Evolutionary conservation across 1,140 invertebrate genomes (phyloP).

Genomic region (Sesamia nonagrioides): DNA sequence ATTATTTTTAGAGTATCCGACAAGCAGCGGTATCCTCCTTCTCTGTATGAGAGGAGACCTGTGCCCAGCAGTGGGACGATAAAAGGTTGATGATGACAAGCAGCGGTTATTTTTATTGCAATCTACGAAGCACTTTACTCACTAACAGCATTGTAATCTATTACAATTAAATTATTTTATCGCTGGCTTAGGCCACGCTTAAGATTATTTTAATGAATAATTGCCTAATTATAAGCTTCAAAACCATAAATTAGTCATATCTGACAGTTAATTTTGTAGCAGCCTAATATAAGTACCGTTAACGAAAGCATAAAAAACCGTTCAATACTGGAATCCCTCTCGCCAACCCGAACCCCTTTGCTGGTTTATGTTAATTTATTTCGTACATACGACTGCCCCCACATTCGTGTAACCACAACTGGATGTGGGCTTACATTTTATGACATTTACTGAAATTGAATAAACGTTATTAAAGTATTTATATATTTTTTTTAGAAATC

Average conservation of each 20-base stretch:
- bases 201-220: not conserved
- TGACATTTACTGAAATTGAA: not conserved
- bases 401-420: not conserved
- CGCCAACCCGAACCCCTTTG: not conserved
- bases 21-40: too few species aligned
- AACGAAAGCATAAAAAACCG: conserved; percentile 3
- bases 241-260: not conserved
- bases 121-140: not conserved
- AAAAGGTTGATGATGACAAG: too few species aligned
- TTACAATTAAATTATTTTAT: not conserved
- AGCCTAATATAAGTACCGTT: not conserved
- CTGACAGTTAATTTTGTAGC: conserved; percentile 13
- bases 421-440: not conserved
- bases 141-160: not conserved
- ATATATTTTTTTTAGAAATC: not conserved
- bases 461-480: too few species aligned
- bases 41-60: too few species aligned
- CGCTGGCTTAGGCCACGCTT: not conserved
- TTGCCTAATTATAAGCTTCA: not conserved
- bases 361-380: conserved; percentile 12
- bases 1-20: too few species aligned
- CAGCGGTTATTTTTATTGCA: too few species aligned
- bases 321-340: not conserved
- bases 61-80: too few species aligned
- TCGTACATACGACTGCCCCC: not conserved